Base-by-base conservation (phyloP, 2,113 vertebrate species). In the Charadrius vociferus region DNA sequence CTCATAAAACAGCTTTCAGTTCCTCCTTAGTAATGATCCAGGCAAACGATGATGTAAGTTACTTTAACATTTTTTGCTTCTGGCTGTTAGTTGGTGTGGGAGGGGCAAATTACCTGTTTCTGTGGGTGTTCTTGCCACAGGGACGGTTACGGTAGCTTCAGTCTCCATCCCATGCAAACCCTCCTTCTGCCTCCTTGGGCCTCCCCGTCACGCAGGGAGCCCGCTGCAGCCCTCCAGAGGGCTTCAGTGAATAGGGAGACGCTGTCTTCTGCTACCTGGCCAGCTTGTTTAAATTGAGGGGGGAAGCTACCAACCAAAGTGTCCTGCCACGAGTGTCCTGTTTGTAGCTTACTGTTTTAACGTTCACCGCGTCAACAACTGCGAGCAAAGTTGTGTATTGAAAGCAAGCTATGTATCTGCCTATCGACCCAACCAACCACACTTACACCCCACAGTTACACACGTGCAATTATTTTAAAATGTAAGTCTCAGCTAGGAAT, bases 101-200 rank as follows among this genome's bases (percentile, higher is more conserved):
- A 97, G 81, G 94, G 96, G 96, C 94, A 95, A 94, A 97, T 95
- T 97, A 95, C 93, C 95, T 96, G 86, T 85, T 97, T 90, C 93
- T 95, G 95, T 95, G 94, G 94, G 94, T 97, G 96, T 96, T 96
- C 94, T 97, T 94, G 95, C 96, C 96, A 96, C 95, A 97, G 94
- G 94, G 89, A 67, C 0, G 2, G 94, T 94, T 94, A 86, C 19
- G 0, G 93, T 65, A 95, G 78, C 88, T 95, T 81, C 78, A 72
- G 86, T 72, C 94, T 85, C 89, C 59, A 70, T 71, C 50, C 93
- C 61, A 80, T 88, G 80, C 61, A 75, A 83, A 86, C 62, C 61
- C 49, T 83, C 37, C 52, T 77, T 15, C 82, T 79, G 32, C 73
- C 62, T 80, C 45, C 0, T 0, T 50, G 81, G 59, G 85, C 85